A percentile compares a stretch with the other conserved stretches of the same genome.
phyloP scores from a whole-genome alignment of 2,113 vertebrate genomes.

The Thermophis baileyi region DNA sequence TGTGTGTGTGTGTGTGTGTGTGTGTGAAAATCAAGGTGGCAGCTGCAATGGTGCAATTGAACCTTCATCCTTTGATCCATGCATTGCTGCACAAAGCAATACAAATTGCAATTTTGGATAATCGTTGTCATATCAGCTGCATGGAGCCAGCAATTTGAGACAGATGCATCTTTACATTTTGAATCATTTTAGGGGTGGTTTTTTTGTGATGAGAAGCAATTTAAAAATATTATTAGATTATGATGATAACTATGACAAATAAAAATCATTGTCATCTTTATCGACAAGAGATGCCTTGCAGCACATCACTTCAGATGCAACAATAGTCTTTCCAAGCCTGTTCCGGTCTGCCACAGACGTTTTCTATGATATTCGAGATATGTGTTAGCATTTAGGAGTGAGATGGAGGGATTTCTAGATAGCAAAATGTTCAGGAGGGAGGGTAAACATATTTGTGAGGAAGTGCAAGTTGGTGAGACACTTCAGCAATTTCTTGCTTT shows the following conservation, averaged over 20 bases:
- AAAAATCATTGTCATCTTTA: neutral
- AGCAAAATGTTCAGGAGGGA: neutral
- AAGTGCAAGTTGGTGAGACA: neutral
- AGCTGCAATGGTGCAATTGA: neutral
- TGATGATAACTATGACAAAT: neutral
- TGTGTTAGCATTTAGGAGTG: neutral
- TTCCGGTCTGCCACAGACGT: neutral
- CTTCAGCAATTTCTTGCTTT: neutral
- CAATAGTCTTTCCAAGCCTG: fast-evolving
- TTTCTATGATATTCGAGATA: neutral
- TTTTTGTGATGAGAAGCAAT: neutral
- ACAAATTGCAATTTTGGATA: neutral
- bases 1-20: too few relatives aligned
- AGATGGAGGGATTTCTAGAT: neutral
- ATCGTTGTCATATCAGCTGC: neutral
- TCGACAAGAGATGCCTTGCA: too few relatives aligned
- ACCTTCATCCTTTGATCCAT: neutral
- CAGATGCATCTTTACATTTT: neutral
- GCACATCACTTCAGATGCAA: neutral
- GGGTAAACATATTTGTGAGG: neutral
- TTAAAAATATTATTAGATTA: neutral
- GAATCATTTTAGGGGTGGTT: neutral
- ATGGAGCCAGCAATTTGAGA: neutral
- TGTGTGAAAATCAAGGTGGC: neutral
- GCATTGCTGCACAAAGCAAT: neutral